Base-by-base conservation (phyloP, 1,140 invertebrate species). In the Papilio polytes region DNA sequence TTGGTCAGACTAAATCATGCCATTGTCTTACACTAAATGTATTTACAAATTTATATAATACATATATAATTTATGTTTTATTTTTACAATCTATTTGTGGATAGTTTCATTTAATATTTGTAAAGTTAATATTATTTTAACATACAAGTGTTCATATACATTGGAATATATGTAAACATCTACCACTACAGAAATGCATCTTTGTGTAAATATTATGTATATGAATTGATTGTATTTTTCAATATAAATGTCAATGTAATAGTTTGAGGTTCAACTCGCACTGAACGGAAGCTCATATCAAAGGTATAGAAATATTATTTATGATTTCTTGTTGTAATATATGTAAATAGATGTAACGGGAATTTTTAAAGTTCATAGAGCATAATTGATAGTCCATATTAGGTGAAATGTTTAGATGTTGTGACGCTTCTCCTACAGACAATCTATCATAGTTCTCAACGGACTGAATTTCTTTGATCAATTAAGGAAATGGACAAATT, bases 271-370 rank as follows among this genome's bases (percentile, higher is more conserved):
- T 78, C n/a, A 56, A 66, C 26, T 78, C 83, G 85, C 86, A 91
- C 81, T 89, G 86, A 88, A 87, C 85, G 83, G 83, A 89, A 83
- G 87, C 90, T 91, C 91, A 91, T 91, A 91, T 93, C 90, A 90
- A 90, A 90, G 88, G 87, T 88, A 86, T 91, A 90, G 88, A 91
- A 90, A 90, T 91, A 87, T 89, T 88, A 90, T 90, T 90, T 90
- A 91, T 91, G 86, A 85, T 92, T 92, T 91, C 90, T 89, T 92
- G 84, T 91, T 94, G 92, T 94, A 94, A 90, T 90, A 94, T 91
- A 94, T 94, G 92, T 94, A 94, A 91, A 94, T 94, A 94, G 85
- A 89, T 88, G 86, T 84, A 84, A 87, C 88, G 85, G 84, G 84
- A 83, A 82, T 83, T 80, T 78, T 82, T 80, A 81, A 84, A 80